These are phyloP conservation scores for Sebastes reedi DNA, from an alignment of 2,797 vertebrate genomes.

Conservation along the genomic window DNA sequence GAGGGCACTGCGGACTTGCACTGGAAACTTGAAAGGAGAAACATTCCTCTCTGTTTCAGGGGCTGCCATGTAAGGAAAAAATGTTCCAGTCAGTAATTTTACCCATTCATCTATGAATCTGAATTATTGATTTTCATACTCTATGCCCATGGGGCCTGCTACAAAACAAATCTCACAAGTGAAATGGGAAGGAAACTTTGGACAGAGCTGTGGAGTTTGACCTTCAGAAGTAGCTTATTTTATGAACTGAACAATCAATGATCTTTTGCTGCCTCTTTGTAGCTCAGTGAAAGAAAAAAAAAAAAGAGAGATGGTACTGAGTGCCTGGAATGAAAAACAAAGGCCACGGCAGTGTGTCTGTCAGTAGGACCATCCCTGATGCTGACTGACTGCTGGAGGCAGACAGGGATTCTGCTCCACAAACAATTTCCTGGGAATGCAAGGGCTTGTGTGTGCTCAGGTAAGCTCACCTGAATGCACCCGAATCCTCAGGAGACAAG, in stretches of 20 bases:
- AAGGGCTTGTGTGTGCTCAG: constrained; percentile 64
- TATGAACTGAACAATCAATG: constrained; percentile 25
- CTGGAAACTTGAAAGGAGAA: constrained; percentile 10
- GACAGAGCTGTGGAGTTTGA: background rate
- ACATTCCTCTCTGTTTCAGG: constrained; percentile 19
- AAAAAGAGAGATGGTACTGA: constrained; percentile 10
- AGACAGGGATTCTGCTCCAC: constrained; percentile 62
- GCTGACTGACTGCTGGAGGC: constrained; percentile 67
- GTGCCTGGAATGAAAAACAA: constrained; percentile 62
- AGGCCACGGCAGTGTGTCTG: constrained; percentile 54
- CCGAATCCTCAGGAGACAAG: constrained; percentile 53
- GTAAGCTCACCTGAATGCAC: constrained; percentile 76
- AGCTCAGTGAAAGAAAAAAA: constrained; percentile 15
- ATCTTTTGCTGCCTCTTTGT: constrained; percentile 33
- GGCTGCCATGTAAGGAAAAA: constrained; percentile 18
- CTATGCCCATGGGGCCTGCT: background rate
- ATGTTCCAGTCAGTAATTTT: constrained; percentile 18
- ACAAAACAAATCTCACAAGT: constrained; percentile 18
- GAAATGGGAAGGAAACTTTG: constrained; percentile 3
- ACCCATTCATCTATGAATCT: constrained; percentile 33
- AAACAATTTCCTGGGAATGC: constrained; percentile 70
- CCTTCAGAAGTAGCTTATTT: constrained; percentile 24
- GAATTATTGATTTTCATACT: constrained; percentile 33
- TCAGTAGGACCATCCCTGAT: constrained; percentile 61
- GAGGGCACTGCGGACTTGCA: constrained; percentile 1